Evolutionary conservation across 2,113 vertebrate species (phyloP).

Genomic region (Mugil cephalus): DNA sequence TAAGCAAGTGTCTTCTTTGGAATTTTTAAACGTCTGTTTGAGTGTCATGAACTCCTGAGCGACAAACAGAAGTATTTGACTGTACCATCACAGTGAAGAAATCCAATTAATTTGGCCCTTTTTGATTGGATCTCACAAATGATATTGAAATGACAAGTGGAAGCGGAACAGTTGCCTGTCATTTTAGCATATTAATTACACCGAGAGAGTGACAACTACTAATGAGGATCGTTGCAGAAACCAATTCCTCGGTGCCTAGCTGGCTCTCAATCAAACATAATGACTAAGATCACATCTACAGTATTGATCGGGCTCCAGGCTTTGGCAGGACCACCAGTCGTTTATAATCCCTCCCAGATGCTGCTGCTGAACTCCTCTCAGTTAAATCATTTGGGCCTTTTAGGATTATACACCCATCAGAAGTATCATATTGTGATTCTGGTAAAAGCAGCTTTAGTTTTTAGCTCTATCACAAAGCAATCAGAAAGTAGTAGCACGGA

Average conservation of each 20-base stretch:
- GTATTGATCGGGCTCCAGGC: conserved; percentile 59
- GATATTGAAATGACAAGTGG: conserved; percentile 41
- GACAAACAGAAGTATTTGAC: neutral
- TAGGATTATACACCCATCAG: conserved; percentile 10
- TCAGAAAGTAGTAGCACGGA: neutral
- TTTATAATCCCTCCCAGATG: conserved; percentile 61
- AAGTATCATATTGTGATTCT: conserved; percentile 5
- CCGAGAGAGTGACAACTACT: conserved; percentile 50
- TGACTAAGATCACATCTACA: conserved; percentile 70
- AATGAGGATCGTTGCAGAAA: conserved; percentile 47
- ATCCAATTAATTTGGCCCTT: conserved; percentile 13
- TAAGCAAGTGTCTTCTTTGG: neutral
- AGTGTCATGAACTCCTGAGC: neutral
- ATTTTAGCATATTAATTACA: conserved; percentile 63
- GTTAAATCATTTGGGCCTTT: conserved; percentile 36
- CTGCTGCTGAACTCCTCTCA: conserved; percentile 27
- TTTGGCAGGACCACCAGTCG: conserved; percentile 51
- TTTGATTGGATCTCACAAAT: conserved; percentile 31
- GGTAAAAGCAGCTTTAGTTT: conserved; percentile 23
- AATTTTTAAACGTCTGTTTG: neutral
- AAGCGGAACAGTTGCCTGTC: conserved; percentile 34
- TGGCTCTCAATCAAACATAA: conserved; percentile 60
- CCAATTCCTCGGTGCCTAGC: conserved; percentile 37
- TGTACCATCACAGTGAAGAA: neutral
- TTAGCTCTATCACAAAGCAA: conserved; percentile 15